Base-by-base conservation (phyloP, 92 coral and sea anemone genomes). In the Palythoa grandiflora region DNA sequence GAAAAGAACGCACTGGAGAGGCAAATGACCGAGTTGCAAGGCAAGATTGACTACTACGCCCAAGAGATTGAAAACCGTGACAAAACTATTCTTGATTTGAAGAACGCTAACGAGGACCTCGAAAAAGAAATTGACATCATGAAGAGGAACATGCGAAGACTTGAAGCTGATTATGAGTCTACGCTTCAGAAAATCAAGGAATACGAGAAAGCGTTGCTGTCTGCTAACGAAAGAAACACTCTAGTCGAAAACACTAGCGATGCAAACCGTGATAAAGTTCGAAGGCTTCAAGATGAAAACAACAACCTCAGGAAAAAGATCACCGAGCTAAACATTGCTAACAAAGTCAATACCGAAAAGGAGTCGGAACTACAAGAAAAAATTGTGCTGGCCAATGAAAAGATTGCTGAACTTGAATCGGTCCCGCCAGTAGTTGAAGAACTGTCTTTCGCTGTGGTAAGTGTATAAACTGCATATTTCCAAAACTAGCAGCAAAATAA, bases 211-310 rank as follows among this genome's bases (percentile, higher is more conserved):
- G 87, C 91, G 3, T 89, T 92, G 73, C 76, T 89, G 5, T 93
- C 98, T 17, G 85, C 95, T 68, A 97, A 93, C 17, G 98, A 95
- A 68, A 90, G 93, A 53, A 89, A 89, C 15, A 84, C 91, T 13
- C 85, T 95, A 68, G 93, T 97, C 39, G 99, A 97, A 83, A 95
- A 90, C 75, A 92, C 98, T 60, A 90, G 94, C 57, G 98, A 95
- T 72, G 88, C 89, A 71, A 85, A 93, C 87, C 98, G 98, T 53
- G 98, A 95, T 81, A 95, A 90, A 65, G 93, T 91, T 20, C 94
- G 92, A 80, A 95, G 94, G 39, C 93, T 96, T 50, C 96, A 93
- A 79, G 99, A 95, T 15, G 99, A 97, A 65, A 91, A 96, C 87
- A 75, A 88, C 57, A 76, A 84, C 80, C 90, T 97, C 68, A 94